phyloP scores from a whole-genome alignment of 2,797 vertebrate genomes.

The Aplochiton taeniatus region DNA sequence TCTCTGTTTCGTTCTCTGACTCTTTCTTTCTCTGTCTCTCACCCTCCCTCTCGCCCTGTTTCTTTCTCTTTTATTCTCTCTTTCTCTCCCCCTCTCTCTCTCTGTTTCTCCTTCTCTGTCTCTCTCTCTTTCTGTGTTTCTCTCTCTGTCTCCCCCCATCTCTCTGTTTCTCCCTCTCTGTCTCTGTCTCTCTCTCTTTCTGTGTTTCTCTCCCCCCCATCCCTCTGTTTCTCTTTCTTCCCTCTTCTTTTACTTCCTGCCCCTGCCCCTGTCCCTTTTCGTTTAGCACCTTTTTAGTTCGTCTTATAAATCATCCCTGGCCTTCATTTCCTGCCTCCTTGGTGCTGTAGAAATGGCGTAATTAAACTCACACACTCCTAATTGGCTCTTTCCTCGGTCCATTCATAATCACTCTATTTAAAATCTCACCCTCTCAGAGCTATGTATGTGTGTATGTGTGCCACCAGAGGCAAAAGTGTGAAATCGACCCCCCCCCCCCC shows the following conservation, averaged over 20 bases:
- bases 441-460: constrained; percentile 29
- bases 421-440: constrained; percentile 49
- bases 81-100: constrained; percentile 11
- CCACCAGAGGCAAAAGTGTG: constrained; percentile 64
- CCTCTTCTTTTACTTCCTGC: not conserved
- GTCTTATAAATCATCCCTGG: constrained; percentile 33
- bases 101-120: constrained; percentile 31
- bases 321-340: constrained; percentile 48
- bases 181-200: not conserved
- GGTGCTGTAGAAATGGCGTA: constrained; percentile 59
- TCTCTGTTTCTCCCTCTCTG: not conserved
- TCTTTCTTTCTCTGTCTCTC: too few species aligned
- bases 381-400: constrained; percentile 64
- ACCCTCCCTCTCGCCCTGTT: not conserved
- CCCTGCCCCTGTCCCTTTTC: not conserved
- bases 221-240: not conserved
- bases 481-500: constrained; percentile 52
- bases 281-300: constrained; percentile 28
- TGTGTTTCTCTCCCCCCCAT: not conserved
- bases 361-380: constrained; percentile 70
- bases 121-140: constrained; percentile 21
- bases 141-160: not conserved
- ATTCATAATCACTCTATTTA: constrained; percentile 68
- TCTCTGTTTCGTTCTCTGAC: too few species aligned
- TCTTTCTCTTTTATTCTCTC: not conserved